Evolutionary conservation across 1,140 invertebrate species (phyloP), one percentile per base, ranked within the genome.

Genomic region (Kradibia gibbosae): DNA sequence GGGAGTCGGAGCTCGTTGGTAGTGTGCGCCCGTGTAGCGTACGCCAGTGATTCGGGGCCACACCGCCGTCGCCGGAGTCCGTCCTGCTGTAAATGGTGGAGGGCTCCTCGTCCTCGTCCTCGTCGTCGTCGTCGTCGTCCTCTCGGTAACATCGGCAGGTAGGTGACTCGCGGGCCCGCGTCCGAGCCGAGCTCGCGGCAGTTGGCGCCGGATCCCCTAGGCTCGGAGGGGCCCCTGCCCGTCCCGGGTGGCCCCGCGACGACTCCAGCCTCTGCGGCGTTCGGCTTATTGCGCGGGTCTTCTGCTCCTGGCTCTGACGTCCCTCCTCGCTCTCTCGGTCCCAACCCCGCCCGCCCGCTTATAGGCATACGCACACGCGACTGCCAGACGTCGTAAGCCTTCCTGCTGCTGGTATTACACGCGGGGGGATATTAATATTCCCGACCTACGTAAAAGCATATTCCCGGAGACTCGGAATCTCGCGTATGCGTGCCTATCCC

Each of bases 41-140:
- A 36, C 53, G 53, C n/a, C 34, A 60, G 25, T 57, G 3, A 25
- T 48, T 20, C 50, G 15, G 50, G 22, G 13, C 15, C 13, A 11
- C 42, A 34, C 71, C 72, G 72, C 34, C 25, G 60, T 22, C 22
- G 57, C 48, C 80, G 73, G 53, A 82, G 74, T 82, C 72, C 57
- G n/a, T n/a, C n/a, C 85, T 86, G 85, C 85, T 86, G 86, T 88
- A 87, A 89, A 85, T 88, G 90, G 90, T 90, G 88, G 89, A 90
- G 88, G 87, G 86, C 80, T 87, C 87, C 78, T 85, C 88, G 87
- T 88, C 88, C 87, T 86, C 83, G 72, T 88, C 79, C 88, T 88
- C 48, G n/a, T n/a, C n/a, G n/a, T n/a, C 87, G 79, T 85, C 88
- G 87, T 88, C 88, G 87, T 86, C 83, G 72, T 88, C 79, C 88